Evolutionary conservation across 2,888 invertebrate species (phyloP).

Genomic region (Rotaria sp.): DNA sequence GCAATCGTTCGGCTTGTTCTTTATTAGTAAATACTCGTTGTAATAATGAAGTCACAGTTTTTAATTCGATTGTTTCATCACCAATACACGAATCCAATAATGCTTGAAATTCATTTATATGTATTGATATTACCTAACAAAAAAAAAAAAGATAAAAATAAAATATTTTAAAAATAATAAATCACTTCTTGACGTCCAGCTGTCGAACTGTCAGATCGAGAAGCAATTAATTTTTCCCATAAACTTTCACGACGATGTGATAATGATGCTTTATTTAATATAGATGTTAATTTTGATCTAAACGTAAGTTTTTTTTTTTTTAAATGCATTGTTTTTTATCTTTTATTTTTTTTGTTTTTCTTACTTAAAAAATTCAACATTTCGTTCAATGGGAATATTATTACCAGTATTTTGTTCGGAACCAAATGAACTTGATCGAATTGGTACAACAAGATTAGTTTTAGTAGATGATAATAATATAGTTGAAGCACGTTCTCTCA

Average conservation of each 20-base stretch:
- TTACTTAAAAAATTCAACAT: not conserved
- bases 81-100: not conserved
- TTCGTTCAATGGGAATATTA: not conserved
- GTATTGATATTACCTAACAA: not conserved
- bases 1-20: not conserved
- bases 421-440: not conserved
- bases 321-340: not conserved
- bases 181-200: not conserved
- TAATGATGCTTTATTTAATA: not conserved
- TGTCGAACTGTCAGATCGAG: not conserved
- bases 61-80: not conserved
- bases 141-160: not conserved
- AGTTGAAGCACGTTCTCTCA: not conserved
- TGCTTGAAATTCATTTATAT: not conserved
- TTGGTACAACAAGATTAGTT: not conserved
- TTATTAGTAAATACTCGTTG: not conserved
- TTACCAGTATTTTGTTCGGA: not conserved
- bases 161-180: too few relatives aligned
- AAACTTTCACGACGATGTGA: conserved; percentile 22
- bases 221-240: not conserved
- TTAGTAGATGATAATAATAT: not conserved
- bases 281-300: not conserved
- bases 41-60: not conserved
- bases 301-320: not conserved
- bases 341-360: not conserved